Evolutionary conservation across 1,140 invertebrate species (phyloP).

Genomic region (Polypedilum pembai): DNA sequence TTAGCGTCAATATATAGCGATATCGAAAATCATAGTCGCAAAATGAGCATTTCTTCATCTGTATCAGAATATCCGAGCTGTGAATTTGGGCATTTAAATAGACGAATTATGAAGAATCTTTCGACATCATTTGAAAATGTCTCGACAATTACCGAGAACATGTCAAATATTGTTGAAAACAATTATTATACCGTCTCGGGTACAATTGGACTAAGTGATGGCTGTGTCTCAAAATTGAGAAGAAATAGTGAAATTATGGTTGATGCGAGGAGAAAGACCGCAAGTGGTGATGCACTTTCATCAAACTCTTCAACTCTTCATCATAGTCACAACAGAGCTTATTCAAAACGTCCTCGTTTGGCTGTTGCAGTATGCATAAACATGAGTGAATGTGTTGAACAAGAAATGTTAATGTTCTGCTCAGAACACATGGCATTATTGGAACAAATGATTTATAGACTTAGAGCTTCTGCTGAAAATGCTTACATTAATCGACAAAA

Average conservation of each 20-base stretch:
- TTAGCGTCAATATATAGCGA: slow-evolving; percentile 40
- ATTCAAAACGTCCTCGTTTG: slow-evolving; percentile 45
- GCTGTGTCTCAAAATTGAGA: slow-evolving; percentile 36
- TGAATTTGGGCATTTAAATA: slow-evolving; percentile 39
- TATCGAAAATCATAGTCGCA: slow-evolving; percentile 37
- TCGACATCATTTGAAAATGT: slow-evolving; percentile 43
- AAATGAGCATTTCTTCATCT: slow-evolving; percentile 38
- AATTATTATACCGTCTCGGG: slow-evolving; percentile 33
- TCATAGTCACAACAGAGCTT: not conserved
- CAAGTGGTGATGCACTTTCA: slow-evolving; percentile 28
- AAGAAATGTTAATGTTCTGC: slow-evolving; percentile 58
- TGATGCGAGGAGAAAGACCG: slow-evolving; percentile 37
- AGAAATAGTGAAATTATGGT: slow-evolving; percentile 37
- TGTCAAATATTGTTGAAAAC: slow-evolving; percentile 39
- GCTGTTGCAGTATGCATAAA: slow-evolving; percentile 48
- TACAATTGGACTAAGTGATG: slow-evolving; percentile 38
- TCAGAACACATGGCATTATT: slow-evolving; percentile 73
- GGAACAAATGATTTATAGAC: slow-evolving; percentile 66
- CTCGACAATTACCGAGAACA: slow-evolving; percentile 39
- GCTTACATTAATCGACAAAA: slow-evolving; percentile 42
- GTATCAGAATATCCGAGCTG: slow-evolving; percentile 31
- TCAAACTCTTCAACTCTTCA: slow-evolving; percentile 29
- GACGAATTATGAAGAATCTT: slow-evolving; percentile 42
- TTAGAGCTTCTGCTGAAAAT: slow-evolving; percentile 54
- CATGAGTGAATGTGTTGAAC: slow-evolving; percentile 43